phyloP scores from a whole-genome alignment of 1,140 invertebrate genomes.

The Lucilia sericata region DNA sequence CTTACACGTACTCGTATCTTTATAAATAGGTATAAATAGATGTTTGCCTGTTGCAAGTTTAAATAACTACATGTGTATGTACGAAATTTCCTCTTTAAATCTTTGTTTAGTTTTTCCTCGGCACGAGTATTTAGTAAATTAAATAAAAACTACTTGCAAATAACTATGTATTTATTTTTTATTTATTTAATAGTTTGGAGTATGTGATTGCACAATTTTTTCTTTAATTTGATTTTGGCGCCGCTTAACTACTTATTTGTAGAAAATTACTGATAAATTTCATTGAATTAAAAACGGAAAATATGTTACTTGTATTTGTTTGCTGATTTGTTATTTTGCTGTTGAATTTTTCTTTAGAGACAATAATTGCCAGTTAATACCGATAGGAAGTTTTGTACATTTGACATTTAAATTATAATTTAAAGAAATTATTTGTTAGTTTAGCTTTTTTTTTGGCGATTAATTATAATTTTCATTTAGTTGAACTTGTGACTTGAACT shows the following conservation, averaged over 20 bases:
- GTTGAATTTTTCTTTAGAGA: neutral
- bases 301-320: neutral
- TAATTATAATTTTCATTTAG: conserved; percentile 23
- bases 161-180: neutral
- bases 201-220: neutral
- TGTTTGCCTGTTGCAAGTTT: no score
- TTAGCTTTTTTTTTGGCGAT: neutral
- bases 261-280: neutral
- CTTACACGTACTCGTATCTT: no score
- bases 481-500: conserved; percentile 39
- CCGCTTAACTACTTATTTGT: conserved; percentile 2
- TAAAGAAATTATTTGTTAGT: neutral
- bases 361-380: neutral
- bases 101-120: no score
- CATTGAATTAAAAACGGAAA: neutral
- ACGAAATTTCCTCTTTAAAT: no score
- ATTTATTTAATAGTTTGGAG: neutral
- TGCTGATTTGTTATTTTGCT: neutral
- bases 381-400: neutral
- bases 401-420: conserved; percentile 17
- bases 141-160: no score
- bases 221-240: conserved; percentile 20
- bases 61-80: no score
- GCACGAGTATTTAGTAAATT: no score
- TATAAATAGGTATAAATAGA: no score